phyloP scores from a whole-genome alignment of 2,113 vertebrate genomes.

The Oreotrochilus melanogaster region DNA sequence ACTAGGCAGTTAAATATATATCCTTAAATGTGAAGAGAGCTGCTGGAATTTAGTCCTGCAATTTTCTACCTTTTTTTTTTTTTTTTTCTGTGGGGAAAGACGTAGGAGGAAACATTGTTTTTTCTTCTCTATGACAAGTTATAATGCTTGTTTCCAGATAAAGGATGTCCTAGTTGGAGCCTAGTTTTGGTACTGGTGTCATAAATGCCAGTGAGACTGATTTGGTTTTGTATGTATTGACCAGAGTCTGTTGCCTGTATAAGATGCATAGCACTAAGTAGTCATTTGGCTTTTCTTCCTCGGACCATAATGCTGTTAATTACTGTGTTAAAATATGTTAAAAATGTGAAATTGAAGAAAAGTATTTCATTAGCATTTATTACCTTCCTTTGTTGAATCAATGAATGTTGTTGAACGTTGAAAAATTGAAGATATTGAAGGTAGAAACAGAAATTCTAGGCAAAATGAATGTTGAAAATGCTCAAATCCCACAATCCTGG shows the following conservation, averaged over 20 bases:
- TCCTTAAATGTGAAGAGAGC: neutral
- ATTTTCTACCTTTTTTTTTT: neutral
- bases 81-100: neutral
- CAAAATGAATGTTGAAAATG: neutral
- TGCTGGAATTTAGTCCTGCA: neutral
- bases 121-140: neutral
- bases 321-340: neutral
- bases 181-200: neutral
- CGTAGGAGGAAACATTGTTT: neutral
- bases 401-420: neutral
- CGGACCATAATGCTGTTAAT: neutral
- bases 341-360: neutral
- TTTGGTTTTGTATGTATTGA: neutral
- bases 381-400: neutral
- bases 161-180: neutral
- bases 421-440: neutral
- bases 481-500: neutral
- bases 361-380: neutral
- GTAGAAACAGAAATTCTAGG: neutral
- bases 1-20: neutral
- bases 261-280: neutral
- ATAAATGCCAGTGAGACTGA: neutral
- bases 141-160: neutral
- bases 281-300: neutral
- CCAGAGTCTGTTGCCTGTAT: neutral